A percentile compares a stretch with the other conserved stretches of the same genome.
phyloP scores from a whole-genome alignment of 2,113 vertebrate species.

The Muntiacus reevesi region DNA sequence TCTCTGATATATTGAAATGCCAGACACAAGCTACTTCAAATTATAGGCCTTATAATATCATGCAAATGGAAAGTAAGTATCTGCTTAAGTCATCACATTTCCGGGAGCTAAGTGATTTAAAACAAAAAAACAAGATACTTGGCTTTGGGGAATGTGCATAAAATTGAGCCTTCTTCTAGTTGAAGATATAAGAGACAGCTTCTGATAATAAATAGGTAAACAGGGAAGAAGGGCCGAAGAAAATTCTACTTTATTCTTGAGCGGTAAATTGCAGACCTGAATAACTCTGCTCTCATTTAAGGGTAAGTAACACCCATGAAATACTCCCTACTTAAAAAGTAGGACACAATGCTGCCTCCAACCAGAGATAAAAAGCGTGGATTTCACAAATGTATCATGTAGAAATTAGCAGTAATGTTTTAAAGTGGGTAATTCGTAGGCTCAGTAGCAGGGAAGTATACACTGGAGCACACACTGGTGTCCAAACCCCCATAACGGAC shows the following conservation, averaged over 20 bases:
- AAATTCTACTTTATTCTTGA: constrained; percentile 19
- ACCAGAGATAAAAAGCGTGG: not conserved
- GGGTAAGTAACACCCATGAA: not conserved
- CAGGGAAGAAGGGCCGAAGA: not conserved
- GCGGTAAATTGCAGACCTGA: not conserved
- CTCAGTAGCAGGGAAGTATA: not conserved
- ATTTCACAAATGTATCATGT: not conserved
- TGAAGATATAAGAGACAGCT: not conserved
- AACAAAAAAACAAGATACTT: not conserved
- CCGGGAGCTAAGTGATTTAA: not conserved
- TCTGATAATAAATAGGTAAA: not conserved
- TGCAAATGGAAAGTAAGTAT: not conserved
- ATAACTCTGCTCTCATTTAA: not conserved
- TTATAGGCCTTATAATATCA: not conserved
- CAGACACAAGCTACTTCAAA: not conserved
- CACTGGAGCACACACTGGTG: not conserved
- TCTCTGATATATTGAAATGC: not conserved
- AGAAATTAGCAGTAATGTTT: not conserved
- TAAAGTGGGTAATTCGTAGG: not conserved
- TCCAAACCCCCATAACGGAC: not conserved
- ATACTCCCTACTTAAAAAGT: not conserved
- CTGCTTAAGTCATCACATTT: not conserved
- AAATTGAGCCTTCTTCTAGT: not conserved
- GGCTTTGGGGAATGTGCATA: not conserved
- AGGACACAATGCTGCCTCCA: not conserved